Percentiles rank a stretch among this genome's conserved stretches.
phyloP scores from a whole-genome alignment of 2,113 vertebrate species.

The Prunella himalayana region DNA sequence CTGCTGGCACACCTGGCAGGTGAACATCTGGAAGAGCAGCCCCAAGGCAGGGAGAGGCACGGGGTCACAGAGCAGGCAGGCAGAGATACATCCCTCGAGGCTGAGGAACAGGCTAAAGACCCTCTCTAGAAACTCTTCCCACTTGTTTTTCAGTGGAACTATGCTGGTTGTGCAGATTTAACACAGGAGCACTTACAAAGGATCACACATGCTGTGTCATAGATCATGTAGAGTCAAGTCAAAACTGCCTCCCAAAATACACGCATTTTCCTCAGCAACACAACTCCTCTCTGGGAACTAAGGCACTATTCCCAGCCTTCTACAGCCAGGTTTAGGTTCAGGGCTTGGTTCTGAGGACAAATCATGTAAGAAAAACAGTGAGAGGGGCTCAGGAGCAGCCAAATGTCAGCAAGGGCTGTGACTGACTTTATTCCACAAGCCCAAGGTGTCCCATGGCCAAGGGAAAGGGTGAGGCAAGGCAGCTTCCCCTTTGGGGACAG shows the following conservation, averaged over 20 bases:
- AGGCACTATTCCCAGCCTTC: background rate
- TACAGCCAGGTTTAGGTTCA: background rate
- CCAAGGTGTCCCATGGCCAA: background rate
- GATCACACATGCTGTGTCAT: accelerated
- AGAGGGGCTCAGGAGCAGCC: background rate
- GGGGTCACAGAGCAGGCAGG: background rate
- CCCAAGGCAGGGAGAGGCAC: background rate
- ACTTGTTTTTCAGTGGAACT: background rate
- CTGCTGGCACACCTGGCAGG: background rate
- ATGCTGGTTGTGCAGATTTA: background rate
- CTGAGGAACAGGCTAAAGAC: background rate
- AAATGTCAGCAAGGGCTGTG: background rate
- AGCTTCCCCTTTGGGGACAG: background rate
- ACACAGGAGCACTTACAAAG: background rate
- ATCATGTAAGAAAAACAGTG: accelerated
- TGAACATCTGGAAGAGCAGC: background rate
- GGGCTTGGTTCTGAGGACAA: background rate
- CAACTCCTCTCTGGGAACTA: background rate
- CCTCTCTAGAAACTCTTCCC: too few relatives aligned
- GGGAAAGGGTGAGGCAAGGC: background rate
- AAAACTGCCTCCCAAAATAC: background rate
- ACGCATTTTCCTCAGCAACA: background rate
- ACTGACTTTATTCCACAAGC: background rate
- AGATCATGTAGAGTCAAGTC: accelerated
- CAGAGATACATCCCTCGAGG: background rate